Evolutionary conservation across 2,797 vertebrate species (phyloP), one percentile per base, ranked within the genome.

Genomic region (Coreius guichenoti): DNA sequence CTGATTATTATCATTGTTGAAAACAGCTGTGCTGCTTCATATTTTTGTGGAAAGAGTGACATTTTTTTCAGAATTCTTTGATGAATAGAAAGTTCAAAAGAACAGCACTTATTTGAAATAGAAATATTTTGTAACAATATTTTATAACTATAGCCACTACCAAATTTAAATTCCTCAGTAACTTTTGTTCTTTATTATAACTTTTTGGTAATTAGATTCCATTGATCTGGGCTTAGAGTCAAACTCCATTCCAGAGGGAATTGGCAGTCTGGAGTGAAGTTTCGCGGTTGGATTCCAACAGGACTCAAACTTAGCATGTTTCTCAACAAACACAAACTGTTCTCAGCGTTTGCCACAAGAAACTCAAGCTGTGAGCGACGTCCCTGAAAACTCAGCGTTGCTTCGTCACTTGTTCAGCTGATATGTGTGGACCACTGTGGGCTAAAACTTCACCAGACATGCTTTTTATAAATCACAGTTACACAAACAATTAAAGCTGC

Each of bases 161-260:
- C 96, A 93, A 93, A 95, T 90, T 91, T 94, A 94, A 96, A 95
- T 93, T 93, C 93, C 92, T 93, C 88, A 88, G 90, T n/a, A 91
- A 93, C 95, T 95, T 76, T 95, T 95, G 94, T 95, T 96, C 95
- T 94, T 94, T 33, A 58, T 94, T 95, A 92, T 95, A 94, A 96
- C 95, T 95, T 96, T 94, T 94, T 92, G 90, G 93, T 95, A 95
- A 96, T 96, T 94, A 95, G 94, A 94, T 96, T 95, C 94, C 94
- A 95, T 95, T 93, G 95, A 96, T 96, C 96, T 94, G 94, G 94
- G 94, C 92, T 90, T 91, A 92, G 93, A 94, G 94, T 94, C 91
- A 80, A 90, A 93, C 31, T 77, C 65, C 31, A 23, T 69, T 68
- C 29, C 61, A 70, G 74, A 47, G 43, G 87, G 82, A 87, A 89